Percentiles rank a stretch among this genome's conserved stretches.
These are phyloP conservation scores for Baccha elongata DNA, from an alignment of 2,888 invertebrate genomes.

Conservation along the genomic window DNA sequence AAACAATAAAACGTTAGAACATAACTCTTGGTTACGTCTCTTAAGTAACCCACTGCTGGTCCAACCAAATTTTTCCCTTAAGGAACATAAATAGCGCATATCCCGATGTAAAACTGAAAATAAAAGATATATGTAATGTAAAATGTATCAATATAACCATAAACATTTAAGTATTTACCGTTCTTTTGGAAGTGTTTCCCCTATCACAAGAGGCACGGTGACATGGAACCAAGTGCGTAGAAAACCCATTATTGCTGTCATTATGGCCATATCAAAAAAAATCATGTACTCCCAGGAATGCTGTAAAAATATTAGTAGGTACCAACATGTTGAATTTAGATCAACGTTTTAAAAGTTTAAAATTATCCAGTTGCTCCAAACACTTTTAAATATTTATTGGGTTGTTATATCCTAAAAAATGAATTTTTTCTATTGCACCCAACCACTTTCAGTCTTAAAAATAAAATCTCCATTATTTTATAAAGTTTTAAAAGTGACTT, in stretches of 20 bases:
- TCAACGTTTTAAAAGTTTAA: too few species aligned
- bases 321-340: too few species aligned
- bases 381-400: too few species aligned
- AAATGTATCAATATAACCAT: background rate
- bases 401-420: too few species aligned
- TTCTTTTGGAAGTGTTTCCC: slow-evolving; percentile 86
- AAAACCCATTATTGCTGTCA: slow-evolving; percentile 86
- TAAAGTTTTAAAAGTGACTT: too few species aligned
- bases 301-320: too few species aligned
- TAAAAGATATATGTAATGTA: background rate
- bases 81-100: slow-evolving; percentile 89
- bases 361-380: too few species aligned
- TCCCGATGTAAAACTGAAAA: slow-evolving; percentile 86
- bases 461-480: too few species aligned
- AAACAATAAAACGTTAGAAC: slow-evolving; percentile 87
- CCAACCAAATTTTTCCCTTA: slow-evolving; percentile 87
- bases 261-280: slow-evolving; percentile 84
- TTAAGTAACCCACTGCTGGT: slow-evolving; percentile 86
- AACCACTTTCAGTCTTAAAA: too few species aligned
- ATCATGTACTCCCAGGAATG: slow-evolving; percentile 83
- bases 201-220: slow-evolving; percentile 87
- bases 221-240: slow-evolving; percentile 88
- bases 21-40: slow-evolving; percentile 86
- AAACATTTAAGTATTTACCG: slow-evolving; percentile 76
- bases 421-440: too few species aligned